Percentiles rank a stretch among this genome's conserved stretches.
phyloP scores from a whole-genome alignment of 2,888 invertebrate genomes.

The Lasioglossum malachurum region DNA sequence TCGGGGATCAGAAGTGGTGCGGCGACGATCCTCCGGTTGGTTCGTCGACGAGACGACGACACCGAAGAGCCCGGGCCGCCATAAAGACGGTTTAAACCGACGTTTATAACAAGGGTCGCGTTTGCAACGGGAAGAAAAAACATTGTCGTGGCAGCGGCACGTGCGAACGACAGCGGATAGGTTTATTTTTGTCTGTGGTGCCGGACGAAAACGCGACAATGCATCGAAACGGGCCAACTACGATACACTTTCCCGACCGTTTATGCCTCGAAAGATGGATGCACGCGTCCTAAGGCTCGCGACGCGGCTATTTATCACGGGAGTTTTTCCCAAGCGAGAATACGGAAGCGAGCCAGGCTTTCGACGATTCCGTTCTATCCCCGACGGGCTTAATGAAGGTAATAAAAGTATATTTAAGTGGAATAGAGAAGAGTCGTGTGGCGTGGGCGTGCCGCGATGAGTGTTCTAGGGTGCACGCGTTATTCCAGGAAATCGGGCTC shows the following conservation, averaged over 20 bases:
- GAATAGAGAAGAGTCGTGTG: neutral
- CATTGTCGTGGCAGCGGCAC: constrained; percentile 30
- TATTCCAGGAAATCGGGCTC: neutral
- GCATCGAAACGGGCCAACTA: constrained; percentile 27
- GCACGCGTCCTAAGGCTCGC: neutral
- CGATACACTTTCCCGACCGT: constrained; percentile 24
- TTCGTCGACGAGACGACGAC: neutral
- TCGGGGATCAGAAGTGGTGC: neutral
- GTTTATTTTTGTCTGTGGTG: constrained; percentile 65
- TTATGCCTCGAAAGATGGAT: constrained; percentile 2
- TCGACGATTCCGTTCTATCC: neutral
- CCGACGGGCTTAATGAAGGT: neutral
- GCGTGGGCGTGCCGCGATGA: neutral
- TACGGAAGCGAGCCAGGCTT: neutral
- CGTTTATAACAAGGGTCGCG: constrained; percentile 32
- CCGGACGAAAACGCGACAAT: constrained; percentile 33
- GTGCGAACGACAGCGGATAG: constrained; percentile 35
- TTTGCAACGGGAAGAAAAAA: constrained; percentile 32
- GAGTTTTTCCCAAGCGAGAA: neutral
- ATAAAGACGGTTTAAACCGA: constrained; percentile 57
- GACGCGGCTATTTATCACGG: constrained; percentile 27
- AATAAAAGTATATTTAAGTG: constrained; percentile 19
- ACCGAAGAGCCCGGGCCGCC: constrained; percentile 33
- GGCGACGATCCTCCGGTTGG: neutral
- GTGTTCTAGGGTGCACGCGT: neutral